These are phyloP conservation scores for Cepaea nemoralis DNA, from an alignment of 1,140 invertebrate species.

Conservation along the genomic window DNA sequence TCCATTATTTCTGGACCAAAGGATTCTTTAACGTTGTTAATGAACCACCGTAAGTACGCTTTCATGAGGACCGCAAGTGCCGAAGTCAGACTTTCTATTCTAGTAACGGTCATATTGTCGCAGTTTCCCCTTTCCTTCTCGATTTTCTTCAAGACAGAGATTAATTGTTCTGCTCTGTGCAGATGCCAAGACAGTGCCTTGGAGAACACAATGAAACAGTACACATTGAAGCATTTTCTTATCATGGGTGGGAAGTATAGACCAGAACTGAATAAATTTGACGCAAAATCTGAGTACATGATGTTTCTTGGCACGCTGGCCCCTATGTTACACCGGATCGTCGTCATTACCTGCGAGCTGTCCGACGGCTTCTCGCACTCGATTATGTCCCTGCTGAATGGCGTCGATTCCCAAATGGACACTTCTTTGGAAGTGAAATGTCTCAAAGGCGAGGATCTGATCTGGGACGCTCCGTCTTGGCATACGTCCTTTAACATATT, in stretches of 20 bases:
- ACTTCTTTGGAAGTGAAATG: slow-evolving; percentile 14
- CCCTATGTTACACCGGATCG: slow-evolving; percentile 1
- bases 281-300: slow-evolving; percentile 26
- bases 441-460: not conserved
- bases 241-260: slow-evolving; percentile 24
- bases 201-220: slow-evolving; percentile 23
- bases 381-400: slow-evolving; percentile 27
- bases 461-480: slow-evolving; percentile 33
- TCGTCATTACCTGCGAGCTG: not conserved
- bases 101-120: not conserved
- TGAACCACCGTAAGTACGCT: slow-evolving; percentile 22
- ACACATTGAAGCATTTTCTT: not conserved
- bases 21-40: not conserved
- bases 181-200: slow-evolving; percentile 8
- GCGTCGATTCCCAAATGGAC: slow-evolving; percentile 3
- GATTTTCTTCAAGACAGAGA: not conserved
- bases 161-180: slow-evolving; percentile 23
- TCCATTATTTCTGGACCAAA: not conserved
- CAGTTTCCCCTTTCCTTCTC: not conserved
- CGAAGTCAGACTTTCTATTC: not conserved
- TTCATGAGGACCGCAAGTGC: not conserved
- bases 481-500: slow-evolving; percentile 31
- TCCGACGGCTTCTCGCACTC: slow-evolving; percentile 8
- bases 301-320: slow-evolving; percentile 22
- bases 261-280: slow-evolving; percentile 8